These are phyloP conservation scores for Ficedula albicollis DNA, from an alignment of 2,797 vertebrate genomes.

Conservation along the genomic window DNA sequence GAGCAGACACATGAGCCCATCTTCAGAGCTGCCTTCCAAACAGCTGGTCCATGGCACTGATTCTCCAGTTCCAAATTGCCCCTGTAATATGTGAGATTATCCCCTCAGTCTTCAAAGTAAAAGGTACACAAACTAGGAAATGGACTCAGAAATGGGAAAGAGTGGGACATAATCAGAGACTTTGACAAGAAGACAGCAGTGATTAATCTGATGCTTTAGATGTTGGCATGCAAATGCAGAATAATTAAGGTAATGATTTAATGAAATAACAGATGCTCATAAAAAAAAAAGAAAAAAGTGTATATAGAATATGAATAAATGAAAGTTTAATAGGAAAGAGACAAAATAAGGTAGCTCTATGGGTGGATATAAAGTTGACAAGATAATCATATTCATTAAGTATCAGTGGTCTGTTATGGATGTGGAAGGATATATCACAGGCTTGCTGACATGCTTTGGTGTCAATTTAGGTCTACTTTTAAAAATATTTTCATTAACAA, in stretches of 20 bases:
- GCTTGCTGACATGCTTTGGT: not conserved
- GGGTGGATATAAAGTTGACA: not conserved
- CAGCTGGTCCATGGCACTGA: not conserved
- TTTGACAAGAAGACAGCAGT: not conserved
- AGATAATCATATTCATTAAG: not conserved
- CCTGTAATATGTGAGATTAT: not conserved
- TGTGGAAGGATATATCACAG: not conserved
- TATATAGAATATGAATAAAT: not conserved
- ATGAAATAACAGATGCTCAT: not conserved
- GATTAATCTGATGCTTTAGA: not conserved
- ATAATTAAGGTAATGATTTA: not conserved
- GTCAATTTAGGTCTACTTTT: not conserved
- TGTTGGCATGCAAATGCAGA: not conserved
- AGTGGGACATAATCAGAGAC: not conserved
- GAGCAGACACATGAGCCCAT: not conserved
- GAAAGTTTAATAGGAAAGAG: not conserved
- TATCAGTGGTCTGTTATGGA: not conserved
- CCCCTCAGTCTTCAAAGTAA: not conserved
- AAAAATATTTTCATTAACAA: not conserved
- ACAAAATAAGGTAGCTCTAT: not conserved
- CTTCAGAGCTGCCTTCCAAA: not conserved
- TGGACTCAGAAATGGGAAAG: not conserved
- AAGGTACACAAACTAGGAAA: not conserved
- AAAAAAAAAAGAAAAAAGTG: not conserved
- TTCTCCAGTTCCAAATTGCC: not conserved